A percentile compares a stretch with the other conserved stretches of the same genome.
Conservation (phyloP, 2,797 vertebrate genomes). For the Arnoldichthys spilopterus region DNA sequence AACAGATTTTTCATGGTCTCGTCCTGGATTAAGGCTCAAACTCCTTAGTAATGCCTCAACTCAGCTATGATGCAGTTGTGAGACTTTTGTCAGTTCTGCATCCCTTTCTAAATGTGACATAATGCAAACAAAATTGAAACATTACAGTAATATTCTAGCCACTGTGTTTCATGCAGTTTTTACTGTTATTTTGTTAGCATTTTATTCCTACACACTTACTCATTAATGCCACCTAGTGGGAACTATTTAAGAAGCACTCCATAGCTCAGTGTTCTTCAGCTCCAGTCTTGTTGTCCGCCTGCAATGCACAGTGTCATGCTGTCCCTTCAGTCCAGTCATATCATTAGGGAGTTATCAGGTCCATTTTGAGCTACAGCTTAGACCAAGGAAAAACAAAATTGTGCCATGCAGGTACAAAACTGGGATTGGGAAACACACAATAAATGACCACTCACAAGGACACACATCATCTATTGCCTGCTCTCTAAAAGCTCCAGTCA, state of each 20-base stretch:
- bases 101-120: neutral
- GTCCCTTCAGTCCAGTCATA: neutral
- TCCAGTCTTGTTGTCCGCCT: neutral
- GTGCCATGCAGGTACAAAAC: neutral
- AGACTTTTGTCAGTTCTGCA: neutral
- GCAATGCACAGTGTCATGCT: neutral
- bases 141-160: neutral
- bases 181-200: neutral
- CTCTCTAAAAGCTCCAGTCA: neutral
- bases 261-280: neutral
- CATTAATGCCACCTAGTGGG: slow-evolving; percentile 30
- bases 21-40: neutral
- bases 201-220: neutral
- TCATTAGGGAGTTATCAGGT: neutral
- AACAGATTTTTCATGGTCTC: slow-evolving; percentile 17
- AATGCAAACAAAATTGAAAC: neutral
- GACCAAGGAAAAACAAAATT: neutral
- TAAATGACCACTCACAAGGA: neutral
- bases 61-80: neutral
- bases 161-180: neutral
- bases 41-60: neutral
- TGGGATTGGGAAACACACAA: neutral
- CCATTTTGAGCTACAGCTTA: neutral
- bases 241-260: neutral
- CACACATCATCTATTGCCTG: neutral